Evolutionary conservation across 30 jellyfish, hydroid and myxozoan species (phyloP), one percentile per base, ranked within the genome.

Genomic region (Morbakka virulenta): DNA sequence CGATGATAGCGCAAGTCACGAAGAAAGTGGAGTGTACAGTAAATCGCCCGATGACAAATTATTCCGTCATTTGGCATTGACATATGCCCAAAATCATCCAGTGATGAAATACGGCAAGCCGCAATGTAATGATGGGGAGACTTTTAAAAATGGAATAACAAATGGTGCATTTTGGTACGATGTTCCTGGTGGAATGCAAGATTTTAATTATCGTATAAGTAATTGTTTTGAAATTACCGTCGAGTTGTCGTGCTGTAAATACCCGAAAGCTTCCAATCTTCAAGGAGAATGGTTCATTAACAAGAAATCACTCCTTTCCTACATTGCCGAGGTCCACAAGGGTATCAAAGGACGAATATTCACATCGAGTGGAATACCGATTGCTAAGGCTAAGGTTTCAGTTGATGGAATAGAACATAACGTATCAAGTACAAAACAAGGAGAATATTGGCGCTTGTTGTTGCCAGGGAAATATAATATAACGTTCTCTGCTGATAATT

Each of bases 111-210:
- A 96, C 6, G 97, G 97, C 31, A 67, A 85, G 32, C 99, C 99
- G 20, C 49, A 84, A 11, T 93, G 99, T 66, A 91, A 84, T n/a
- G 90, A 82, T 28, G 85, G 93, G 29, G 97, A 87, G 64, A 64
- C 67, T 2, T 85, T 95, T 71, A 69, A 76, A 14, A 69, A 83
- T 47, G 99, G 99, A 35, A 86, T 95, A 23, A 95, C 99, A 24
- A 95, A 95, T 89, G 99, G 98, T 51, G 99, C 99, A n/a, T 79
- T 33, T 65, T 95, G 99, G 99, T 89, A 95, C 73, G 95, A 88
- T 77, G 98, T 88, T 6, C 96, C 99, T 22, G 96, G 98, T 17
- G 98, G 98, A 29, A 95, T 95, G 99, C 98, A 95, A 52, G 99
- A 95, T 64, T 95, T 95, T 84, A 95, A 95, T 64, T 95, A 95